Evolutionary conservation across 2,888 invertebrate genomes (phyloP), one percentile per base, ranked within the genome.

Genomic region (Hoplodrina blanda): DNA sequence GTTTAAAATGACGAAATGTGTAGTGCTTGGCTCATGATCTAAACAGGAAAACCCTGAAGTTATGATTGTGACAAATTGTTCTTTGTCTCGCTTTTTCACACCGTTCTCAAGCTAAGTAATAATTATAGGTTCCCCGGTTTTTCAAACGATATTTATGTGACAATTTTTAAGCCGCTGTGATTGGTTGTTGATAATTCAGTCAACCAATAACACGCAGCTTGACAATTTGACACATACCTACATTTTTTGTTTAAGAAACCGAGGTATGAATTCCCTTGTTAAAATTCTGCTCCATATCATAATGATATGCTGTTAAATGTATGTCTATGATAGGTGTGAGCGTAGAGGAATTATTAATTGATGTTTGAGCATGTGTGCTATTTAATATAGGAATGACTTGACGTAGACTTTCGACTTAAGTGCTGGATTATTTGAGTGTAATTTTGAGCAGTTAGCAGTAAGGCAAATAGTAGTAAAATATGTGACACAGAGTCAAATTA

Each of bases 321-420:
- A 17, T 41, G 25, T 46, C 19, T 37, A 49, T 52, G n/a, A 30
- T 25, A 57, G 46, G 20, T 20, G 20, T 15, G n/a, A 25, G 44
- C 59, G 15, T 71, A 20, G 49, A 41, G 1, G 19, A 69, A 73
- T 15, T 3, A 8, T 50, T 61, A 30, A 30, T 50, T 17, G 11
- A 60, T 19, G n/a, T 33, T 13, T 20, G 17, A 17, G 25, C 2
- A 10, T 37, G 25, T 8, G 1, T 20, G 46, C 33, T 60, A 4
- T 33, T 44, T 68, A 57, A 37, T 41, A 37, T 57, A 72, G 41
- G 46, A 73, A 37, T 19, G 25, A 72, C 20, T 60, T 41, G 20
- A 71, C 19, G 46, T 37, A 41, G 20, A 65, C 15, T 49, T 49
- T 33, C 3, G 15, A 33, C 15, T 20, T n/a, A 70, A 44, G 1